Base-by-base conservation (phyloP, 2,888 invertebrate species). In the Leistus spinibarbis region DNA sequence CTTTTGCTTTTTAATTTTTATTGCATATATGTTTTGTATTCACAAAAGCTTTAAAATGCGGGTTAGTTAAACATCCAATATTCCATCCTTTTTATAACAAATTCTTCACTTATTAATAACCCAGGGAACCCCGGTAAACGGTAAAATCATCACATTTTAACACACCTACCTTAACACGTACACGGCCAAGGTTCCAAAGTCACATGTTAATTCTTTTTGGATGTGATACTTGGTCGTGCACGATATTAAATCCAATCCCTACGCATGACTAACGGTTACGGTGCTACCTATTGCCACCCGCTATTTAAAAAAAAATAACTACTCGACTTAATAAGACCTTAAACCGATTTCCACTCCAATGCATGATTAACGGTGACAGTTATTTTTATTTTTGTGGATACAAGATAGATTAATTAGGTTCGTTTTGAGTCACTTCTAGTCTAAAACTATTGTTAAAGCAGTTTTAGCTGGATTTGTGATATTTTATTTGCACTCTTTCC, bases 341-440 rank as follows among this genome's bases (percentile, higher is more conserved):
- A 3, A 19, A 16, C 60, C 60, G 4, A 60, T 16, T n/a, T 62
- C 69, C 69, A 10, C 10, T 70, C 71, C 64, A 54, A 13, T 64
- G 64, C 64, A 64, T 71, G 63, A 22, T 19, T 71, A 64, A 63
- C 71, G 71, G 63, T 70, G 54, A 7, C 22, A n/a, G 71, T 71
- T 64, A 54, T 66, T 17, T 56, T 16, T 53, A 53, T 53, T 53
- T 53, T 10, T 53, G 20, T 3, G 60, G 22, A 60, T 60, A 22
- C 22, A 20, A 20, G 2, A 40, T 40, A 57, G 17, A 57, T 57
- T 19, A 10, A 19, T 60, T 60, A 19, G 57, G 19, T 60, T 60
- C 10, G 19, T 60, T 60, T 19, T 60, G 19, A 19, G 60, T 60
- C 60, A 60, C 60, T 16, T 60, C 60, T 19, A 16, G 17, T 2